Conservation (phyloP, 2,888 invertebrate species). For the Cheilosia vernalis region DNA sequence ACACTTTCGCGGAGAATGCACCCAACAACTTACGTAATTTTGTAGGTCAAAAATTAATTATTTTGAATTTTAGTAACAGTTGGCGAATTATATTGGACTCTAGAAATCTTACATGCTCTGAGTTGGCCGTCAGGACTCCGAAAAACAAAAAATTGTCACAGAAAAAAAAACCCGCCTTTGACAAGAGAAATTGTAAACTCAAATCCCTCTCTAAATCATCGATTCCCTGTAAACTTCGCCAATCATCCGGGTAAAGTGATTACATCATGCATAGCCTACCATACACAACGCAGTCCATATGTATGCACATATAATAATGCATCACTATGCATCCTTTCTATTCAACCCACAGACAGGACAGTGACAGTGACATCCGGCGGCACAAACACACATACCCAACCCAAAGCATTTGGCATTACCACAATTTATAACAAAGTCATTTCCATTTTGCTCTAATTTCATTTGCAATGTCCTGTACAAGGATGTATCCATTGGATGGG, state of each 20-base stretch:
- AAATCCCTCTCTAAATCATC: not conserved
- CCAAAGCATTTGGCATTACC: slow-evolving; percentile 43
- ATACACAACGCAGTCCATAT: slow-evolving; percentile 1
- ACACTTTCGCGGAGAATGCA: no score
- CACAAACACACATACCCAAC: not conserved
- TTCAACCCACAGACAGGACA: slow-evolving; percentile 34
- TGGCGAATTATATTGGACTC: no score
- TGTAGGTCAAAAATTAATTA: no score
- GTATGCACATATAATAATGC: not conserved
- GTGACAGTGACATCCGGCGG: slow-evolving; percentile 34
- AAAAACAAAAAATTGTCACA: no score
- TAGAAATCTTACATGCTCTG: no score
- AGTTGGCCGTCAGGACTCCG: no score
- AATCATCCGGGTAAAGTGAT: not conserved
- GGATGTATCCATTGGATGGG: slow-evolving; percentile 19
- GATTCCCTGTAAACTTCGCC: not conserved
- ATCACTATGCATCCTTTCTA: slow-evolving; percentile 30
- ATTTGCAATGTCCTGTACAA: slow-evolving; percentile 63
- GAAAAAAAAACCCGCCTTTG: no score
- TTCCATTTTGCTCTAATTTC: slow-evolving; percentile 64
- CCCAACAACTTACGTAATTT: no score
- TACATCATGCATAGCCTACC: slow-evolving; percentile 7
- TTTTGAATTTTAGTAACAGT: no score
- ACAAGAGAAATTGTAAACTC: not conserved
- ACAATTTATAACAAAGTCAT: slow-evolving; percentile 42